Percentiles rank a stretch among this genome's conserved stretches.
Evolutionary conservation across 2,113 vertebrate species (phyloP).

Genomic region (Odobenus rosmarus): DNA sequence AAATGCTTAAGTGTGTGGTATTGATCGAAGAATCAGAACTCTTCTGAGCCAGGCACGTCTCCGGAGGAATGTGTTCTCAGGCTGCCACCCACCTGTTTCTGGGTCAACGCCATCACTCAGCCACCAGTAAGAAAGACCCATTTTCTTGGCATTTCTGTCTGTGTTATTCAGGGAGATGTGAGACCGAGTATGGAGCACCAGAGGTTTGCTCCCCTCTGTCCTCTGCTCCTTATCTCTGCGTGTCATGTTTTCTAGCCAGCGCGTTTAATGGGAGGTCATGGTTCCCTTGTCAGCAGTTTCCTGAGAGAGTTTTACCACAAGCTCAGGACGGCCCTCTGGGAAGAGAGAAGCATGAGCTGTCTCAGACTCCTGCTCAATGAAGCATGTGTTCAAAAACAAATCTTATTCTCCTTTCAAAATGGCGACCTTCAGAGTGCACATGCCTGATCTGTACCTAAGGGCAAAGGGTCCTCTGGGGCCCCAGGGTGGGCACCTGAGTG

Average conservation of each 20-base stretch:
- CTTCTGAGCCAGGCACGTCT: background rate
- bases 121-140: background rate
- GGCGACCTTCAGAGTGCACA: background rate
- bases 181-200: background rate
- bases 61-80: background rate
- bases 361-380: constrained; percentile 13
- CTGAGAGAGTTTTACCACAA: background rate
- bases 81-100: background rate
- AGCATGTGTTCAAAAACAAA: constrained; percentile 51
- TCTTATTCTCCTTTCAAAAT: constrained; percentile 23
- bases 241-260: constrained; percentile 15
- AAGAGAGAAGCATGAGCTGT: background rate
- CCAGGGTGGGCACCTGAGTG: background rate
- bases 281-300: background rate
- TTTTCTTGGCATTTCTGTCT: background rate
- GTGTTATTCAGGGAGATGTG: background rate
- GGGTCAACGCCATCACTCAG: background rate
- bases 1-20: background rate
- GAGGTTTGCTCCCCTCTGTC: background rate
- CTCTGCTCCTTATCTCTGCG: background rate
- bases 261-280: constrained; percentile 50
- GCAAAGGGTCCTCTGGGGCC: background rate
- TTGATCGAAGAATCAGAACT: background rate
- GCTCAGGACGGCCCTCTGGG: constrained; percentile 31
- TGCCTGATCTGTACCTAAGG: background rate